Evolutionary conservation across 2,113 vertebrate genomes (phyloP).

Genomic region (Desmodus rotundus): DNA sequence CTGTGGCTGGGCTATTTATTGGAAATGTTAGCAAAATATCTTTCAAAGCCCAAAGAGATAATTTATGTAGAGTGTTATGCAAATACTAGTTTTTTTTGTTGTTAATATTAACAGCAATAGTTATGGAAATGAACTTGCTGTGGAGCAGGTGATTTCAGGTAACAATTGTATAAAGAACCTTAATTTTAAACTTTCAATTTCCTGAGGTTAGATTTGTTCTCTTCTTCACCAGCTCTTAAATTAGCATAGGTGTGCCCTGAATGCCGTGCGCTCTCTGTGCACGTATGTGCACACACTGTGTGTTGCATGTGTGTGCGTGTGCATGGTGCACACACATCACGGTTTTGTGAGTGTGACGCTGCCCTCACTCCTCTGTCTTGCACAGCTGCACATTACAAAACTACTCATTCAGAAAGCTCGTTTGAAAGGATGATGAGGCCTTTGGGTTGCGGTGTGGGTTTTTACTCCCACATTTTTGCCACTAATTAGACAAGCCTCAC

Average conservation of each 20-base stretch:
- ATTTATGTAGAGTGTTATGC: constrained; percentile 70
- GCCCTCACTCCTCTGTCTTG: neutral
- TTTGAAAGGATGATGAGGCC: constrained; percentile 39
- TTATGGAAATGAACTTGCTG: constrained; percentile 44
- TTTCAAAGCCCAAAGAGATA: constrained; percentile 48
- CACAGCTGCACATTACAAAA: neutral
- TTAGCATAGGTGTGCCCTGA: neutral
- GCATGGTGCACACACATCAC: fast-evolving
- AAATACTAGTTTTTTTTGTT: constrained; percentile 50
- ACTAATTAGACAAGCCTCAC: constrained; percentile 55
- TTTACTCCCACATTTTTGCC: constrained; percentile 32
- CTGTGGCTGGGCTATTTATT: constrained; percentile 25
- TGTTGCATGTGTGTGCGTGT: neutral
- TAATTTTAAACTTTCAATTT: constrained; percentile 1
- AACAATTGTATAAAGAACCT: neutral
- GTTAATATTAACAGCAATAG: constrained; percentile 62
- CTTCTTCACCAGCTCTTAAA: neutral
- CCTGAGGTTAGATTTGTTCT: neutral
- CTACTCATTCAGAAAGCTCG: neutral
- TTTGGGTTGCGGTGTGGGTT: constrained; percentile 34
- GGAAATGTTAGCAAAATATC: constrained; percentile 48
- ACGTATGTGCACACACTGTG: fast-evolving
- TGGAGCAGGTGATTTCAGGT: constrained; percentile 45
- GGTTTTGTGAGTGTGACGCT: neutral
- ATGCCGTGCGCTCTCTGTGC: neutral